phyloP scores from a whole-genome alignment of 2,888 invertebrate species.

The Tachina lurida region DNA sequence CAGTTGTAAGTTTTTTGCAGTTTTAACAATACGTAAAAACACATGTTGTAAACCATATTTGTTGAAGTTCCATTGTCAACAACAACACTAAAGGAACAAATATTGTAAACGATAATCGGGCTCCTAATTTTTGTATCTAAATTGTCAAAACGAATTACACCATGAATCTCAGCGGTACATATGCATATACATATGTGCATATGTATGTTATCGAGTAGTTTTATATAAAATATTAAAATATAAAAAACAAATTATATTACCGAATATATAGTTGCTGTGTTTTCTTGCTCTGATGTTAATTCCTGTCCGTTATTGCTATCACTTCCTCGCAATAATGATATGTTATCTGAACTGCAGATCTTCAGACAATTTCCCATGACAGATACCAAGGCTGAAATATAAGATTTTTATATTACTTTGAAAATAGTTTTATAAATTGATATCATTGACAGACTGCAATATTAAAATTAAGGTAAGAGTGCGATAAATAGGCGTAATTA shows the following conservation, averaged over 20 bases:
- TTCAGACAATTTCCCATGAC: slow-evolving; percentile 89
- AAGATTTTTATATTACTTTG: background rate
- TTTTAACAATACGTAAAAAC: too few relatives aligned
- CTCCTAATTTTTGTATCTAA: too few relatives aligned
- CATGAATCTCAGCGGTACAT: too few relatives aligned
- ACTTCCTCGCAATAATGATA: slow-evolving; percentile 86
- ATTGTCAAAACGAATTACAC: too few relatives aligned
- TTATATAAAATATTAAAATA: background rate
- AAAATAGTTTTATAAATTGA: background rate
- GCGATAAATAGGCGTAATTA: too few relatives aligned
- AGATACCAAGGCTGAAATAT: slow-evolving; percentile 42
- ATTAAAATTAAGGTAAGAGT: too few relatives aligned
- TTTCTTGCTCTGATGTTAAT: slow-evolving; percentile 85
- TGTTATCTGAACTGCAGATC: slow-evolving; percentile 86
- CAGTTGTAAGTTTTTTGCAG: too few relatives aligned
- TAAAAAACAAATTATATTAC: slow-evolving; percentile 72
- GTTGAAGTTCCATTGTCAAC: too few relatives aligned
- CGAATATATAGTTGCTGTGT: slow-evolving; percentile 83
- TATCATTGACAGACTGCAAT: background rate
- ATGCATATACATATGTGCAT: too few relatives aligned
- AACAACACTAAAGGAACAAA: too few relatives aligned
- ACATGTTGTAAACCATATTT: too few relatives aligned
- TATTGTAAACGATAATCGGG: too few relatives aligned
- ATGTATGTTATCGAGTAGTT: background rate
- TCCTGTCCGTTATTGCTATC: slow-evolving; percentile 85